Base-by-base conservation (phyloP, 2,888 invertebrate genomes). In the Matsumyia berberina region DNA sequence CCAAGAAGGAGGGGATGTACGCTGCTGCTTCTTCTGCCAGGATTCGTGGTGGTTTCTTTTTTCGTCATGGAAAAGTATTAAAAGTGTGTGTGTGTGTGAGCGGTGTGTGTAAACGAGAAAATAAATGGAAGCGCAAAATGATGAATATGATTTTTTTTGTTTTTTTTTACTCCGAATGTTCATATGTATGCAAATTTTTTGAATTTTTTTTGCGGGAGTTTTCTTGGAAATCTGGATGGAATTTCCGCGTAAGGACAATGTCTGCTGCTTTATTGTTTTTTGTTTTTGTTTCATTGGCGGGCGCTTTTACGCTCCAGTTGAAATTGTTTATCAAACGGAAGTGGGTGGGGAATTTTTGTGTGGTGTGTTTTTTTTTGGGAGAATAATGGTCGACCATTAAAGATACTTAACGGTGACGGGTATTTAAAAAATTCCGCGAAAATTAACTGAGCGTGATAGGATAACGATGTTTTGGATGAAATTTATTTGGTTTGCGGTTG, bases 71-170 rank as follows among this genome's bases (percentile, higher is more conserved):
- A 60, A 51, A 51, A 12, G 62, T 62, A 64, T 9, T 35, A 12
- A 31, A n/a, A 19, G 12, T 37, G 17, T 24, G 35, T 51, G 37
- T 51, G 33, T 35, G 29, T 53, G 29, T 51, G 49, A n/a, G 33
- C 19, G 46, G 42, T 57, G 37, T 64, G 37, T 74, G 55, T 55
- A 74, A 64, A 66, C 57, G 74, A 37, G 74, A 66, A 57, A 64
- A 74, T 74, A 57, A 74, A 74, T 74, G 74, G 46, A 66, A 74
- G 46, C 66, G 57, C 19, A 66, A 57, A 57, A 66, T 66, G 62
- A 73, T 62, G 73, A 62, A 66, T 66, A 29, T 66, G 64, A 39
- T 66, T 7, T 46, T 39, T 46, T 29, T 66, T 35, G 19, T 31
- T 62, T 31, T 29, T 44, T 33, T 9, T 46, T 39, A 53, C 31